A percentile compares a stretch with the other conserved stretches of the same genome.
phyloP scores from a whole-genome alignment of 2,888 invertebrate species.

The Clivina fossor region DNA sequence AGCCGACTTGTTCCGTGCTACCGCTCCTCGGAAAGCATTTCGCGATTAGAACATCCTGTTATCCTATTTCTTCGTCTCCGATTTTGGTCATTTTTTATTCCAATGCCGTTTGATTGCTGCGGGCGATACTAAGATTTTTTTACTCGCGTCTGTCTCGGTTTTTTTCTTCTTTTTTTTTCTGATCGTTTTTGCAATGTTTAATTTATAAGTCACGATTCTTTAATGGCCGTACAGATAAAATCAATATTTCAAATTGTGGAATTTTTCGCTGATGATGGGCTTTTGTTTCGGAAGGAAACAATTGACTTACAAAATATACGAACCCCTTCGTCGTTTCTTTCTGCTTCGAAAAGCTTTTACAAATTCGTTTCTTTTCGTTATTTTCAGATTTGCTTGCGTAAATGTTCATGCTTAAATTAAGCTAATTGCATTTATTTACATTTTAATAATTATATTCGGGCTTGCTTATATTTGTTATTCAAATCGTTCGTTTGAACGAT shows the following conservation, averaged over 20 bases:
- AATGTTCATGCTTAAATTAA: too few species aligned
- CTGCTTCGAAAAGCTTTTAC: too few species aligned
- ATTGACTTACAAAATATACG: background rate
- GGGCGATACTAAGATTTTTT: background rate
- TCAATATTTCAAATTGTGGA: background rate
- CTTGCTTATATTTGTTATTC: too few species aligned
- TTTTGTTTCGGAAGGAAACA: background rate
- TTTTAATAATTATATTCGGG: too few species aligned
- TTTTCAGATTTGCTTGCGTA: too few species aligned
- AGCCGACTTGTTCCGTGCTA: conserved; percentile 12
- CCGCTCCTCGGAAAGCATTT: conserved; percentile 22
- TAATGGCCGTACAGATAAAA: background rate
- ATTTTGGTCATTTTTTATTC: conserved; percentile 15
- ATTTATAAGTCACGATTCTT: conserved; percentile 11
- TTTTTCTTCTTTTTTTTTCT: background rate
- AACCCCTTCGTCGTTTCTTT: too few species aligned
- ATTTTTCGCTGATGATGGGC: background rate
- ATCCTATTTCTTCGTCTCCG: background rate
- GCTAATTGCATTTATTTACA: too few species aligned
- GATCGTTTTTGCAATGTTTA: conserved; percentile 6
- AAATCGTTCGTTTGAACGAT: too few species aligned
- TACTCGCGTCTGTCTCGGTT: too few species aligned
- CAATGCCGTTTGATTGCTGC: conserved; percentile 11
- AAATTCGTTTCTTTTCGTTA: too few species aligned
- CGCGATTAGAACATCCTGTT: conserved; percentile 28